phyloP scores from a whole-genome alignment of 2,113 vertebrate species.

The Pseudorasbora parva region DNA sequence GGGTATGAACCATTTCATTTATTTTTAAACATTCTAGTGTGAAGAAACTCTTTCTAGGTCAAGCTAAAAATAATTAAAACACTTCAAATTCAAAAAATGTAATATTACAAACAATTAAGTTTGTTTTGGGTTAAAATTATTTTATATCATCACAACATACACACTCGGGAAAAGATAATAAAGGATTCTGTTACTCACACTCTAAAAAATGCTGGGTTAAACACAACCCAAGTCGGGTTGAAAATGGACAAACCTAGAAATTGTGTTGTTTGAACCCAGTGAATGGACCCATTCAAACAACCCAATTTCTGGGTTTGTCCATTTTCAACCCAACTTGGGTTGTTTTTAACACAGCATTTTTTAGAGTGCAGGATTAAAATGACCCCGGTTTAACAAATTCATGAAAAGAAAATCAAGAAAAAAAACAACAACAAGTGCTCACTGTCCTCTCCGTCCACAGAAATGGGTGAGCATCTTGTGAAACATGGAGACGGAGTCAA shows the following conservation, averaged over 20 bases:
- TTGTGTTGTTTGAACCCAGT: no score
- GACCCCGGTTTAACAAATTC: background rate
- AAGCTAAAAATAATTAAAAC: no score
- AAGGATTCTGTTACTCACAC: background rate
- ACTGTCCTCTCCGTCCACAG: constrained; percentile 58
- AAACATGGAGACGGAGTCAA: constrained; percentile 83
- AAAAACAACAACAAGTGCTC: background rate
- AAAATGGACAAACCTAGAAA: no score
- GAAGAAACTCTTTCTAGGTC: no score
- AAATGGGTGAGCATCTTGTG: constrained; percentile 74
- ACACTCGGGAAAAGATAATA: background rate
- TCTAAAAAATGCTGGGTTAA: no score
- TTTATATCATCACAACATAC: background rate
- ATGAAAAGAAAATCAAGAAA: background rate
- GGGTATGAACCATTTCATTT: constrained; percentile 61
- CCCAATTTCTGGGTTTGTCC: no score
- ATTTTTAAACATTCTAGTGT: background rate
- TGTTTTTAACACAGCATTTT: no score
- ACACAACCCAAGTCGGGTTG: no score
- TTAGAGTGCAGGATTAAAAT: background rate
- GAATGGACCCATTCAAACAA: no score
- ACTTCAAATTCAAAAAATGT: no score
- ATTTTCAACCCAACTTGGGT: no score
- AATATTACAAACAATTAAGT: background rate
- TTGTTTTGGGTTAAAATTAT: background rate